Evolutionary conservation across 2,888 invertebrate genomes (phyloP), one percentile per base, ranked within the genome.

Genomic region (Scaeva pyrastri): DNA sequence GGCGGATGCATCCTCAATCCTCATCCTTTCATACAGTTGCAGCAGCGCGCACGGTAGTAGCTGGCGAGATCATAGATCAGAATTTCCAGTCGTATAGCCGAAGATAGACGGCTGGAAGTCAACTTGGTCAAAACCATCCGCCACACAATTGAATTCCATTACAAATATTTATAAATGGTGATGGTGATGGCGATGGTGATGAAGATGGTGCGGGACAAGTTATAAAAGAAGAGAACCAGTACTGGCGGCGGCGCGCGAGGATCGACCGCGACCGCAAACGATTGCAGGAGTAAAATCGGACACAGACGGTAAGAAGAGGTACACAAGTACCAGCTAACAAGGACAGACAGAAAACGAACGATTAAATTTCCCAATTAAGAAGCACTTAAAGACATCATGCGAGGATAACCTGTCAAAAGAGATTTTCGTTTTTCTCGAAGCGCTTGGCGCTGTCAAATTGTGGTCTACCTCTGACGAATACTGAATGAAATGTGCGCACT

Each of bases 351-450:
- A 77, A 74, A 71, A 86, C 77, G 74, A 74, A 86, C 86, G 81
- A 86, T 86, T 86, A 86, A 86, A 86, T 86, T 86, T 86, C 86
- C 86, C 86, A 86, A 86, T 86, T 86, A 86, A 86, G 86, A 86
- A 86, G 81, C 86, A 86, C 86, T 81, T 86, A 86, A 74, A 78
- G 81, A 77, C 86, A 82, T 86, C 86, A 86, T 82, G 82, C 82
- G 77, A 86, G 82, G 86, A 78, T 86, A 82, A 82, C 77, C 81
- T 82, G 86, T 86, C 86, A 86, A 66, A 86, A 86, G 82, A 77
- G 82, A 86, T 86, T 86, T 86, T 82, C 86, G 82, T 86, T 86
- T 77, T 82, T 82, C 86, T 86, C 71, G 77, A 77, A 86, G 82
- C 82, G 77, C 82, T 86, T 82, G 82, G 77, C 77, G 86, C 86